Base-by-base conservation (phyloP, 2,888 invertebrate genomes). In the Lepidocyrtinus sp. region DNA sequence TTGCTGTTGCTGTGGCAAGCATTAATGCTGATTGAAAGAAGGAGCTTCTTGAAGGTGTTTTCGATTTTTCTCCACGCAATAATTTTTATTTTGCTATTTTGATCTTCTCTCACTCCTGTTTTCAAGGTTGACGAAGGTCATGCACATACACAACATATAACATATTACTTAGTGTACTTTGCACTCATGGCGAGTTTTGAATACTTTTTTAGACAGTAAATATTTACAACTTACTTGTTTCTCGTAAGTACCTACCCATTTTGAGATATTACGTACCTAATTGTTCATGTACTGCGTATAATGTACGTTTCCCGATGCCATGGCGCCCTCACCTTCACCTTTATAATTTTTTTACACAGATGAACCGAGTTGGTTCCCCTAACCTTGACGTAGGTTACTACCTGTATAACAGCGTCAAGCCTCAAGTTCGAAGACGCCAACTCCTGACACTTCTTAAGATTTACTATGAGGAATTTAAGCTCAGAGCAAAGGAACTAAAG, bases 351-450 rank as follows among this genome's bases (percentile, higher is more conserved):
- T 19, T 21, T 63, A 17, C 15, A 2, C 26, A 78, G 75, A 78
- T 82, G 83, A 83, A 81, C 46, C 71, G 83, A 36, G 81, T 83
- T 45, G 83, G 83, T 24, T 81, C 81, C 19, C 83, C 83, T 9
- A 83, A 75, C 62, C 64, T 83, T 50, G 83, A 83, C 62, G 75
- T 83, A 27, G 75, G 81, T 21, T 83, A 83, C 46, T 83, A 83
- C 46, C 78, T 83, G 2, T 83, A 69, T 62, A 83, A 83, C 74
- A 83, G 83, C 36, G 65, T 83, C 1, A 72, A 75, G 9, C 75
- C 83, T 2, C 75, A 81, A 78, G 70, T 81, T 2, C 71, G 81
- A 2, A 68, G 72, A 59, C 15, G 68, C 7, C 72, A 78, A 24
- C 61, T 83, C 2, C 27, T 46, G 59, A 12, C 64, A 5, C 75